phyloP scores from a whole-genome alignment of 1,140 invertebrate species.

The Lordiphosa stackelbergi region DNA sequence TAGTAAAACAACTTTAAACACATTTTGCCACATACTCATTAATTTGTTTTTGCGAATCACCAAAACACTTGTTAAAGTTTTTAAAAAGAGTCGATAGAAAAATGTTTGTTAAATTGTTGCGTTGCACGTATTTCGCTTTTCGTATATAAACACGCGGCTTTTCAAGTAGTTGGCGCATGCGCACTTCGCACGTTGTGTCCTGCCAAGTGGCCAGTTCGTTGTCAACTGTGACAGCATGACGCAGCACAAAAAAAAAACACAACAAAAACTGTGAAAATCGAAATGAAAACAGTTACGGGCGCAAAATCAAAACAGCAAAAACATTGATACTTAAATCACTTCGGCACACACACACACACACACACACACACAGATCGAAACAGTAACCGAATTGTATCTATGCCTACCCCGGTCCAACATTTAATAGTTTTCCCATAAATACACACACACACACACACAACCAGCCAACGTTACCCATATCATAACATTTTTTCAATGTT shows the following conservation, averaged over 20 bases:
- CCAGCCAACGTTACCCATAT: conserved; percentile 26
- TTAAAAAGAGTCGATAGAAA: neutral
- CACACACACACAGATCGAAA: conserved; percentile 22
- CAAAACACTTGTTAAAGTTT: neutral
- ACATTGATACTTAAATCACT: conserved; percentile 70
- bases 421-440: conserved; percentile 63
- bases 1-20: no score
- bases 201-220: conserved; percentile 74
- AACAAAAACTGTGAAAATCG: conserved; percentile 61
- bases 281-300: conserved; percentile 43
- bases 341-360: conserved; percentile 24
- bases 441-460: conserved; percentile 15
- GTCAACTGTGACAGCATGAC: conserved; percentile 71
- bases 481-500: conserved; percentile 23
- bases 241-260: conserved; percentile 61
- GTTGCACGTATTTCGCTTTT: conserved; percentile 1
- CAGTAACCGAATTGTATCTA: no score
- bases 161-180: conserved; percentile 56
- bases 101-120: neutral
- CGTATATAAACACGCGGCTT: conserved; percentile 1
- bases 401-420: conserved; percentile 43
- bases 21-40: no score
- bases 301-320: conserved; percentile 74
- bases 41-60: no score
- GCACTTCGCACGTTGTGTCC: conserved; percentile 59